These are phyloP conservation scores for Druon quercuslanigerum DNA, from an alignment of 1,140 invertebrate species.

Conservation along the genomic window DNA sequence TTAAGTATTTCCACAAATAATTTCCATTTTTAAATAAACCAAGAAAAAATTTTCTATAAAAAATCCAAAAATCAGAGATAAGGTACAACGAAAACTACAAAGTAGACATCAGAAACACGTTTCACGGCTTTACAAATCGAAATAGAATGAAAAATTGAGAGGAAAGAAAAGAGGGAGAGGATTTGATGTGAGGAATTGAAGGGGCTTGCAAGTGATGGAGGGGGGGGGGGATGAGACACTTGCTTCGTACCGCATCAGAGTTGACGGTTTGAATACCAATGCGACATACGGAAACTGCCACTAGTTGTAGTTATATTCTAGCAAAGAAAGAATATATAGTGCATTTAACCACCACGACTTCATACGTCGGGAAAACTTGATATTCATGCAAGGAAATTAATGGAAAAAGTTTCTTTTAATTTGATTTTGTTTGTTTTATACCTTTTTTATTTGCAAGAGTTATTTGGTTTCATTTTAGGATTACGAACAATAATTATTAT, in stretches of 20 bases:
- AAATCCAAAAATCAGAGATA: neutral
- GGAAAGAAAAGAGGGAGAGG: neutral
- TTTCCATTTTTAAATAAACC: neutral
- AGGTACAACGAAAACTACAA: neutral
- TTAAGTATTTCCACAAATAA: no score
- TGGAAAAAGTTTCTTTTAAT: neutral
- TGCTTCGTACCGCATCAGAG: neutral
- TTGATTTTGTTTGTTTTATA: neutral
- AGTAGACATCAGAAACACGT: conserved; percentile 14
- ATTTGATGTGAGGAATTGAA: neutral
- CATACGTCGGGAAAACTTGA: neutral
- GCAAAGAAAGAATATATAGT: neutral
- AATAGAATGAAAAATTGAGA: conserved; percentile 9
- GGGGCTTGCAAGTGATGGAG: no score
- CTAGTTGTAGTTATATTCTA: conserved; percentile 22
- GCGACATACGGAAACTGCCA: conserved; percentile 11
- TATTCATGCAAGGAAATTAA: neutral
- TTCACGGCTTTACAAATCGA: conserved; percentile 7
- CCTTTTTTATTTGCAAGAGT: neutral
- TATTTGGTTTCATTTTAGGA: no score
- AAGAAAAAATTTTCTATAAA: neutral
- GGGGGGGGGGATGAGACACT: neutral
- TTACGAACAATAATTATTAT: no score
- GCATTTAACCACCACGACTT: conserved; percentile 23
- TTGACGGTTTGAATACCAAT: conserved; percentile 27